Evolutionary conservation across 2,888 invertebrate genomes (phyloP).

Genomic region (Carabus problematicus): DNA sequence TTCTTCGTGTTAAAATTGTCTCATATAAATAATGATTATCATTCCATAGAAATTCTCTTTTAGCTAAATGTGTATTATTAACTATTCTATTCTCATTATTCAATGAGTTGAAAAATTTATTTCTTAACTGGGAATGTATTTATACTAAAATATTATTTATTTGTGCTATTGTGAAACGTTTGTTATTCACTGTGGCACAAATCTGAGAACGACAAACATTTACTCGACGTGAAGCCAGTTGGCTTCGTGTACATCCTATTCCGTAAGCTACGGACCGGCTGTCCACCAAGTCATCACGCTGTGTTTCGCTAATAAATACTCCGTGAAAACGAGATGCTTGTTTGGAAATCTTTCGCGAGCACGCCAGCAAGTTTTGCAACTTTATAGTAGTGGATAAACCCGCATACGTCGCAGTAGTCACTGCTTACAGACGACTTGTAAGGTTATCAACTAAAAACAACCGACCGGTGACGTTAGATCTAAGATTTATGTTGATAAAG

Average conservation of each 20-base stretch:
- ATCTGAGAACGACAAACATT: too few species aligned
- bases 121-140: too few species aligned
- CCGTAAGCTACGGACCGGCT: constrained; percentile 6
- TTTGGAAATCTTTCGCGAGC: constrained; percentile 32
- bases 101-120: too few species aligned
- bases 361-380: constrained; percentile 6
- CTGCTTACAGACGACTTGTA: constrained; percentile 3
- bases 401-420: background rate
- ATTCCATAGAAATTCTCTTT: too few species aligned
- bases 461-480: constrained; percentile 37
- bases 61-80: too few species aligned
- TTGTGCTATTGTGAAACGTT: too few species aligned
- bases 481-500: constrained; percentile 43
- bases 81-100: too few species aligned
- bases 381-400: background rate
- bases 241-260: background rate
- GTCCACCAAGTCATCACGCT: constrained; percentile 28
- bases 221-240: too few species aligned
- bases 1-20: background rate
- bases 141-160: too few species aligned
- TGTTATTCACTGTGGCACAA: too few species aligned
- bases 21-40: too few species aligned
- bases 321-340: constrained; percentile 27
- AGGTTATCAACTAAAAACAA: constrained; percentile 35
- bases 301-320: constrained; percentile 26